Evolutionary conservation across 2,113 vertebrate species (phyloP), one percentile per base, ranked within the genome.

Genomic region (Rhinopithecus roxellana): DNA sequence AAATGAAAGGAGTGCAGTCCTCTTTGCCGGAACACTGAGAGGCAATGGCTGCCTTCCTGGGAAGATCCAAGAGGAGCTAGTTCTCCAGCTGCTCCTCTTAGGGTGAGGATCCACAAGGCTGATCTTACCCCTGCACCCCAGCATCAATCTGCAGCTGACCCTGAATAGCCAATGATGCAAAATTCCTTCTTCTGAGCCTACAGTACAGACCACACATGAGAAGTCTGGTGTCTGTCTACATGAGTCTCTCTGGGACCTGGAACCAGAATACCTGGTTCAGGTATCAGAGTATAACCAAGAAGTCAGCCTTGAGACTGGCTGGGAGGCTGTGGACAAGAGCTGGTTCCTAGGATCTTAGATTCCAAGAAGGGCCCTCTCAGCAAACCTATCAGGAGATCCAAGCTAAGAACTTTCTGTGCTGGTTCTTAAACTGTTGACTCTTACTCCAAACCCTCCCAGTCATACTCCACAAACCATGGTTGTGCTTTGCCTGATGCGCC

Each of bases 151-250:
- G 2, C 20, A 16, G 52, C n/a, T 50, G 92, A 45, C 32, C 64
- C 72, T 22, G 43, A 82, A 25, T 25, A 23, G 48, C 40, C 80
- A 5, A 1, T 9, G 13, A 17, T 7, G 35, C 4, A 14, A 6
- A 64, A 32, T 11, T 70, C 72, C 43, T 88, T 32, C 48, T 43
- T 17, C 25, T 1, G 1, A 0, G 25, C 27, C 82, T 18, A 35
- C 18, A 8, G 1, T 2, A 12, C 1, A 45, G 74, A 55, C 17
- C 67, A 5, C 27, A 8, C 0, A 2, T 0, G 10, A 14, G 5
- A 32, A 8, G 55, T 0, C 3, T 30, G 20, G 18, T 43, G 40
- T 81, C 40, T 11, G 6, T 22, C 81, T 81, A 30, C 1, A 0
- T 2, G 18, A 69, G 74, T 13, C 38, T 69, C 55, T n/a, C 82